Conservation (phyloP, 2,113 vertebrate species). For the Pholis gunnellus region DNA sequence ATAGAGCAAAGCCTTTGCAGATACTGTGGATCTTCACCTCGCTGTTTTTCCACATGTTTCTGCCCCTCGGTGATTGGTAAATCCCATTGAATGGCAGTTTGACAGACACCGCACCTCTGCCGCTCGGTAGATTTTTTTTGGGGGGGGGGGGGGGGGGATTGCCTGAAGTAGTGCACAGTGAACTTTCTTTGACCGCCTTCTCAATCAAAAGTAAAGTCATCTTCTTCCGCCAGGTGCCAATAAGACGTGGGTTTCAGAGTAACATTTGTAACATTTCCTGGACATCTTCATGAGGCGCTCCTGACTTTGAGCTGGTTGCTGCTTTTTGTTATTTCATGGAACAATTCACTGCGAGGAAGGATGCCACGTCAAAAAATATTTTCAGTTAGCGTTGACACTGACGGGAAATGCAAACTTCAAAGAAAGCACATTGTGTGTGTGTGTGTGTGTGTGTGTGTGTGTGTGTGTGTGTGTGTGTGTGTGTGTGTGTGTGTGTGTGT, state of each 20-base stretch:
- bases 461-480: too few relatives aligned
- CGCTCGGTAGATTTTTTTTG: not conserved
- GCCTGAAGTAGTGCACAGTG: slow-evolving; percentile 41
- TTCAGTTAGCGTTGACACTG: slow-evolving; percentile 24
- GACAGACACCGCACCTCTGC: slow-evolving; percentile 44
- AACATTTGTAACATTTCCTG: slow-evolving; percentile 40
- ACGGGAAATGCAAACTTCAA: slow-evolving; percentile 47
- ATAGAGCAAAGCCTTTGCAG: slow-evolving; percentile 63
- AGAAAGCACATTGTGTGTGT: slow-evolving; percentile 20
- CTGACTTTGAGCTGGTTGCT: slow-evolving; percentile 32
- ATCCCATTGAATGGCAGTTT: slow-evolving; percentile 68
- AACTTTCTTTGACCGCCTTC: slow-evolving; percentile 65
- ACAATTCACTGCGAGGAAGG: slow-evolving; percentile 39
- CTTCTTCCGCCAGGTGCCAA: slow-evolving; percentile 41
- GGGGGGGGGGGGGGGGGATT: not conserved
- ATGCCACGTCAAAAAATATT: slow-evolving; percentile 35
- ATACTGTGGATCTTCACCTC: slow-evolving; percentile 59
- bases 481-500: slow-evolving; percentile 38
- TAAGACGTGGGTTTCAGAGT: slow-evolving; percentile 42
- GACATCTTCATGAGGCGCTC: slow-evolving; percentile 58
- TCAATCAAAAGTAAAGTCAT: slow-evolving; percentile 58
- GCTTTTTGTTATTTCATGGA: slow-evolving; percentile 60
- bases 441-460: too few relatives aligned
- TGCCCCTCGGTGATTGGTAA: slow-evolving; percentile 63
- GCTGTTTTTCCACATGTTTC: slow-evolving; percentile 59